phyloP scores from a whole-genome alignment of 2,113 vertebrate genomes.

The Calcarius ornatus region DNA sequence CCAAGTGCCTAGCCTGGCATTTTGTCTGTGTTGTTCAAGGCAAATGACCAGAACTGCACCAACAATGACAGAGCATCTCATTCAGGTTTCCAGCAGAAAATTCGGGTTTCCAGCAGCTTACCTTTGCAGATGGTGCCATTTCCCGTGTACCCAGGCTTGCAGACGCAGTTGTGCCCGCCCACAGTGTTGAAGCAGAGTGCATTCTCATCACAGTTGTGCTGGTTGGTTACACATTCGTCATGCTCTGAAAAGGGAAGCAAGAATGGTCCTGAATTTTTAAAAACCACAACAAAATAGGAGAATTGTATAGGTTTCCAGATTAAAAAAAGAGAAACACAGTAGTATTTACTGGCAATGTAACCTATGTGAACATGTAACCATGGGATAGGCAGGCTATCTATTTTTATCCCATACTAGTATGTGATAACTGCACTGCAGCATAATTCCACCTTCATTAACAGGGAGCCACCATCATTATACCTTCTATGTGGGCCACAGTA shows the following conservation, averaged over 20 bases:
- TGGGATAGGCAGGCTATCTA: background rate
- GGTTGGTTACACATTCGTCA: slow-evolving; percentile 90
- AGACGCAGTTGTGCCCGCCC: slow-evolving; percentile 94
- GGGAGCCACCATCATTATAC: background rate
- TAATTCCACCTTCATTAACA: background rate
- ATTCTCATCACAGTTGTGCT: slow-evolving; percentile 93
- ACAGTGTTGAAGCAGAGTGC: slow-evolving; percentile 96
- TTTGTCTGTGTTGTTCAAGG: background rate
- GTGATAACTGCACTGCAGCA: background rate
- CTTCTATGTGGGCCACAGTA: background rate
- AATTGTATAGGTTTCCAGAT: background rate
- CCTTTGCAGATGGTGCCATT: slow-evolving; percentile 95
- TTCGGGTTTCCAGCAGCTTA: slow-evolving; percentile 43
- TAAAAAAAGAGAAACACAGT: background rate
- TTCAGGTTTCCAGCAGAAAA: background rate
- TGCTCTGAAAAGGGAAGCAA: slow-evolving; percentile 82
- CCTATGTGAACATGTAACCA: background rate
- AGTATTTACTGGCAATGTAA: background rate
- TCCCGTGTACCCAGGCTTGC: slow-evolving; percentile 92
- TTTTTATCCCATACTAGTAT: background rate
- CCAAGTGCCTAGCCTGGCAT: background rate
- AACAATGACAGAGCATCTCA: background rate
- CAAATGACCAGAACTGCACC: background rate
- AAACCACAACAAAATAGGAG: background rate
- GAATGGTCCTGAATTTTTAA: background rate